These are phyloP conservation scores for Diadema setosum DNA, from an alignment of 35 echinoderm and acorn worm genomes.

Conservation along the genomic window DNA sequence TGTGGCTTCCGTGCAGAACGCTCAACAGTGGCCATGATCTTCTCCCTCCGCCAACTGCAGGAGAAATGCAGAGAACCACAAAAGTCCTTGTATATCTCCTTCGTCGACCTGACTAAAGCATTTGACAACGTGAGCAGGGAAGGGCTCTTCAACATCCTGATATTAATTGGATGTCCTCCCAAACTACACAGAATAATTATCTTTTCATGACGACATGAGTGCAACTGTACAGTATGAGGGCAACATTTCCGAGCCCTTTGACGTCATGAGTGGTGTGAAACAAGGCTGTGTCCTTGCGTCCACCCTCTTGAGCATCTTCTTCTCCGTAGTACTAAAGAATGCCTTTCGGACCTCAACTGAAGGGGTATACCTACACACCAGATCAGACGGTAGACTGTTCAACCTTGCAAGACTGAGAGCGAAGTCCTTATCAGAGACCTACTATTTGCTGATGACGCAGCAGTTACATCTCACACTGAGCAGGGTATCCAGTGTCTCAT, in stretches of 20 bases:
- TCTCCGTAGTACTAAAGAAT: not conserved
- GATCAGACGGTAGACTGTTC: not conserved
- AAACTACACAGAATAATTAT: slow-evolving; percentile 22
- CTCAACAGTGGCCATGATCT: slow-evolving; percentile 58
- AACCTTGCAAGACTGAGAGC: not conserved
- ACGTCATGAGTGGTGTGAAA: slow-evolving; percentile 26
- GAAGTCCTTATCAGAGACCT: not conserved
- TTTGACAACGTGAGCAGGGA: slow-evolving; percentile 41
- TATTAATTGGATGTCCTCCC: slow-evolving; percentile 41
- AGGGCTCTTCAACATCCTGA: slow-evolving; percentile 29
- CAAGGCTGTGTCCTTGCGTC: not conserved
- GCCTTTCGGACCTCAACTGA: not conserved
- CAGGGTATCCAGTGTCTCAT: not conserved
- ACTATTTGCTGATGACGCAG: not conserved
- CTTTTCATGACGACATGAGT: slow-evolving; percentile 47
- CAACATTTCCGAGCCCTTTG: slow-evolving; percentile 7
- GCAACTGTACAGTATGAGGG: slow-evolving; percentile 18
- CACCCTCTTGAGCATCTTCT: slow-evolving; percentile 36
- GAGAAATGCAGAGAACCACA: slow-evolving; percentile 31
- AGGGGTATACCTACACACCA: slow-evolving; percentile 3
- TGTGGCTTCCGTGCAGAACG: slow-evolving; percentile 56
- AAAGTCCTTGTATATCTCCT: not conserved
- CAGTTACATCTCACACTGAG: not conserved
- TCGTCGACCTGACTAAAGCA: slow-evolving; percentile 38
- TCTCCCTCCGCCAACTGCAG: slow-evolving; percentile 32